Evolutionary conservation across 2,113 vertebrate genomes (phyloP), one percentile per base, ranked within the genome.

Genomic region (Andinoacara biseriatus): DNA sequence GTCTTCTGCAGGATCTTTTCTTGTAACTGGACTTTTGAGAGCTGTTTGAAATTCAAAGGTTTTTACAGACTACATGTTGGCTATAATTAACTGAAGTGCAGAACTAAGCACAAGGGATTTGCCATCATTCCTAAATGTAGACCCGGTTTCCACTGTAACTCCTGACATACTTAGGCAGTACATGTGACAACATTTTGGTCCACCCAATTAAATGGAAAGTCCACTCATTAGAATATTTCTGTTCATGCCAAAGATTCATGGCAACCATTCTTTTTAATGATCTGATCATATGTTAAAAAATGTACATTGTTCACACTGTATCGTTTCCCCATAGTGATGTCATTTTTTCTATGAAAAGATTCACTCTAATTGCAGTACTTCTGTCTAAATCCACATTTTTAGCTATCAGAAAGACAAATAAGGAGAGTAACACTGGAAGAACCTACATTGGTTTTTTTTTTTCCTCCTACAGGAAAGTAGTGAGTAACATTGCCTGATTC

Each of bases 401-500:
- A 86, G 80, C 83, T 80, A 76, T 84, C 82, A 87, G 62, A 63
- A 58, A 83, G 67, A 88, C 74, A 90, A 54, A 72, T 74, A 77
- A 18, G 24, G n/a, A 35, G 58, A 81, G 35, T 54, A 76, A 75
- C 20, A 58, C 78, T 63, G 49, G 59, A 31, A 78, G 11, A 84
- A 77, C 18, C 58, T 80, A 52, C 40, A 38, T 18, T 24, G 31
- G n/a, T n/a, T n/a, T 83, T 85, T 58, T 11, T 57, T 57, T 86
- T 58, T 75, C 57, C 20, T 38, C 10, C 62, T 89, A 90, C 89
- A 81, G 93, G 90, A 95, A 94, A 94, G 81, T 80, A 91, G 84
- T 86, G 87, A 87, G 91, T 93, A 94, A 89, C 78, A 54, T 91
- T 90, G 86, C 79, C 87, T 86, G 85, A 89, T 92, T 95, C 87